These are phyloP conservation scores for Lytechinus pictus DNA, from an alignment of 35 echinoderm and acorn worm species.

Conservation along the genomic window DNA sequence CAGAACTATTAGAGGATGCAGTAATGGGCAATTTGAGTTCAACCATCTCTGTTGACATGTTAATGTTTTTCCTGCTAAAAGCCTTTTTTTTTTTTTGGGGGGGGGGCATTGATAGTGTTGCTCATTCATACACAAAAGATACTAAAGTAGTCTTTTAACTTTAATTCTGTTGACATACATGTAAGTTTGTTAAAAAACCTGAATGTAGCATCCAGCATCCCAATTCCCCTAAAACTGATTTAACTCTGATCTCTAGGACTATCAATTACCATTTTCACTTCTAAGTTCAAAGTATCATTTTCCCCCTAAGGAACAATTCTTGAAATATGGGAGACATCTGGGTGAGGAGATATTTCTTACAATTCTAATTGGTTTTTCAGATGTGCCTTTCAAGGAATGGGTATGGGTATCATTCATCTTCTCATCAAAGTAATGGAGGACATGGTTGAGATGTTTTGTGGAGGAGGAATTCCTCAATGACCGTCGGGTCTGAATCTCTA, in stretches of 20 bases:
- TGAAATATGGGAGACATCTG: neutral
- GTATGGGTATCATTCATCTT: neutral
- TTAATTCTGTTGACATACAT: too few species aligned
- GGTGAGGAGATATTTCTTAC: neutral
- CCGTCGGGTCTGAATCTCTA: neutral
- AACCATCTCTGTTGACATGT: neutral
- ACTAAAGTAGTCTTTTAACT: too few species aligned
- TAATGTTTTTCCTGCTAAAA: neutral
- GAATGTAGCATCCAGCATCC: neutral
- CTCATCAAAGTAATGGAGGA: neutral
- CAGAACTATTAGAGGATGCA: neutral
- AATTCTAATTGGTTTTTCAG: neutral
- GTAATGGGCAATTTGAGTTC: slow-evolving; percentile 13
- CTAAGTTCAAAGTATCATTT: neutral
- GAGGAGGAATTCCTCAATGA: neutral
- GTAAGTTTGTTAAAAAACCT: neutral
- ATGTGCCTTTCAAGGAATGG: neutral
- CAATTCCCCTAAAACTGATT: neutral
- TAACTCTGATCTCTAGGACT: neutral
- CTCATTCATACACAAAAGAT: neutral
- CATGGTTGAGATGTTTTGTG: neutral
- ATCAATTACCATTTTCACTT: neutral
- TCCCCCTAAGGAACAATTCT: neutral
- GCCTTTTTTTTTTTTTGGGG: neutral
- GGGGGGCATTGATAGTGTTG: neutral